Evolutionary conservation across 2,888 invertebrate genomes (phyloP), one percentile per base, ranked within the genome.

Genomic region (Macrosoma leucophasiata): DNA sequence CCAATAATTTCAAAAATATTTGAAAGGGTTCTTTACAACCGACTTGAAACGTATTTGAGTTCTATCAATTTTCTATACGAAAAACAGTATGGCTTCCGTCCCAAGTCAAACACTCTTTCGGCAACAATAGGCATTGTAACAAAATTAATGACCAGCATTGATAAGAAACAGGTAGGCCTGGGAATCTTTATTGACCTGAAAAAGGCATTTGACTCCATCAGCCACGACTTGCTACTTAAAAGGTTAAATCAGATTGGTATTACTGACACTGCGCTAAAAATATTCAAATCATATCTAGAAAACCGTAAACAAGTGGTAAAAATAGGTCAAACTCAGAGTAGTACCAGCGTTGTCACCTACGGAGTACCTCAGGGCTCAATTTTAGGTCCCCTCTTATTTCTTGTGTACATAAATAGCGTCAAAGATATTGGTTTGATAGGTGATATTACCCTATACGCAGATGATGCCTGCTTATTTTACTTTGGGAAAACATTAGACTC

Each of bases 161-260:
- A 37, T 10, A 19, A 12, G 9, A 33, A 26, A 12, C 29, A 29
- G 3, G 29, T 38, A 4, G 28, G 8, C n/a, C 10, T 38, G 6
- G 33, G 37, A 2, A 19, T 38, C 3, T 37, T 37, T 24, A 20
- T 35, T 1, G 35, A 35, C 13, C 13, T 35, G 25, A 35, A 29
- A 23, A 30, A 30, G 20, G 30, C 25, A 3, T 25, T 30, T 13
- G 19, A 25, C 11, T 20, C 29, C 5, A 13, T 28, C 2, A 28
- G 18, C 19, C 28, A 28, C 28, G 8, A 17, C 10, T 3, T 29
- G 7, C 13, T 35, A 13, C 9, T 35, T 15, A 18, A 18, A 5
- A 34, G 29, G 24, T 15, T 34, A 13, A 19, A 17, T 8, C 2
- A 23, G 5, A 18, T 24, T 14, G 35, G 29, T 9, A 12, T 35